Evolutionary conservation across 2,113 vertebrate species (phyloP).

Genomic region (pig (Sus scrofa)): DNA sequence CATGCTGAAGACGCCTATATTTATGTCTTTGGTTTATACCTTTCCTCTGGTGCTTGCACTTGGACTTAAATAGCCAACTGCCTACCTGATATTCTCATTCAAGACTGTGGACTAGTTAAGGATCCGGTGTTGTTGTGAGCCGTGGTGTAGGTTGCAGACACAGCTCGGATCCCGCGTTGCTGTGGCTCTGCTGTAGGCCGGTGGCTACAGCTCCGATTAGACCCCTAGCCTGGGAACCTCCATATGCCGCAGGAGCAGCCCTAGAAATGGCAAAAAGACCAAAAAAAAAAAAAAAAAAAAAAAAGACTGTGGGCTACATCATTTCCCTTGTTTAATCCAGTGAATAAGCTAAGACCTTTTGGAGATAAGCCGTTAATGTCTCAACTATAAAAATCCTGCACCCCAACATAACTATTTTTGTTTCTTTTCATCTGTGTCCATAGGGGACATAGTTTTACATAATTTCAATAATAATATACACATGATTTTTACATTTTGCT

Average conservation of each 20-base stretch:
- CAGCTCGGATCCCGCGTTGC: no score
- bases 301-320: background rate
- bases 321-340: background rate
- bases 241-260: no score
- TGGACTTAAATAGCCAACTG: background rate
- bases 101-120: background rate
- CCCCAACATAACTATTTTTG: background rate
- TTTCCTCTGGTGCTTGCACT: no score
- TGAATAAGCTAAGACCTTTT: background rate
- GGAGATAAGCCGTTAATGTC: background rate
- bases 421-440: background rate
- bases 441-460: slow-evolving; percentile 14
- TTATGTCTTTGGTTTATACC: background rate
- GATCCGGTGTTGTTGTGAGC: no score
- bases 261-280: no score
- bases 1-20: background rate
- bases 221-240: no score
- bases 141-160: no score
- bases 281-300: no score
- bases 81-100: background rate
- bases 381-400: slow-evolving; percentile 12
- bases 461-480: background rate
- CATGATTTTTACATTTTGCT: background rate
- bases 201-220: no score
- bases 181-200: no score